Conservation (phyloP, 2,888 invertebrate species). For the Dryadula phaetusa region DNA sequence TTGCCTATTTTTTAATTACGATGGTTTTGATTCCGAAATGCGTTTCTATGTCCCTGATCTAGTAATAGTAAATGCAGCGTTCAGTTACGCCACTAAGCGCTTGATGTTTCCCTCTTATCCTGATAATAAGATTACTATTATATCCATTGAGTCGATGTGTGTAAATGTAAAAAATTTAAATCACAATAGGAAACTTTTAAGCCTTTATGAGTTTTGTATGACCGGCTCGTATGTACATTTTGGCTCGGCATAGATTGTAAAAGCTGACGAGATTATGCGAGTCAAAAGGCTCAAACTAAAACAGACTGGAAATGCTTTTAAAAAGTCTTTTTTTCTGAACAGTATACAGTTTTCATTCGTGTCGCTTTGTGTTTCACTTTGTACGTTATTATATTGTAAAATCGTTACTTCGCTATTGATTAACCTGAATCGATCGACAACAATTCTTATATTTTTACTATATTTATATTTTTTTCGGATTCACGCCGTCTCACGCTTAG, state of each 20-base stretch:
- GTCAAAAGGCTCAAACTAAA: conserved; percentile 12
- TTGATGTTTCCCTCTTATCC: too few species aligned
- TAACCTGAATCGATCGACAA: too few species aligned
- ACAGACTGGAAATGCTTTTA: not conserved
- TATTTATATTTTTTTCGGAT: too few species aligned
- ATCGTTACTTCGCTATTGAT: not conserved
- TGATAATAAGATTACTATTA: too few species aligned
- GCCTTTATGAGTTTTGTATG: not conserved
- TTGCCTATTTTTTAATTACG: too few species aligned
- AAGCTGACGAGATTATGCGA: not conserved
- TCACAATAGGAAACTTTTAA: not conserved
- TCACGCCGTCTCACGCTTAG: too few species aligned
- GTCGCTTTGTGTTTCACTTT: not conserved
- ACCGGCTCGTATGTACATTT: not conserved
- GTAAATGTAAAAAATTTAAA: not conserved
- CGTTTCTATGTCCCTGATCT: too few species aligned
- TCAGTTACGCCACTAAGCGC: too few species aligned
- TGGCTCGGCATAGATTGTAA: not conserved
- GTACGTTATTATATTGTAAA: not conserved
- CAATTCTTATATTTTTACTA: too few species aligned
- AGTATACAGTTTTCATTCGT: not conserved
- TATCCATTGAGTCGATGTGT: too few species aligned
- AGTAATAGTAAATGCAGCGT: too few species aligned
- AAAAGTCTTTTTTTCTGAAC: not conserved
- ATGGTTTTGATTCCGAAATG: too few species aligned